Conservation (phyloP, 2,113 vertebrate species). For the Antechinus stuartii region DNA sequence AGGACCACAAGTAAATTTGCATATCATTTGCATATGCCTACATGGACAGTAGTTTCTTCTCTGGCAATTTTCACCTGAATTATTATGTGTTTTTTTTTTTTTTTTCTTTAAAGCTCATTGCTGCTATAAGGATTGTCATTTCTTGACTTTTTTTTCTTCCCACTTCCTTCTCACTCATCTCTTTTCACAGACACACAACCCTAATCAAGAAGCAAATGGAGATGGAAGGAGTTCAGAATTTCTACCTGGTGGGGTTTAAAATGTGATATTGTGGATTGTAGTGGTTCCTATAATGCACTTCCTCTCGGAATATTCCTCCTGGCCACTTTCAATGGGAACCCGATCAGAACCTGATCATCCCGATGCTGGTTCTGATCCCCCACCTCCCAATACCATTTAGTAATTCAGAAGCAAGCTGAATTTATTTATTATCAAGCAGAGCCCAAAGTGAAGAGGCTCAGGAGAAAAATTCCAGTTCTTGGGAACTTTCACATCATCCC, state of each 20-base stretch:
- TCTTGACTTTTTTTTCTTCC: constrained; percentile 54
- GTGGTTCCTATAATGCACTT: no score
- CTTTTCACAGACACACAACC: constrained; percentile 47
- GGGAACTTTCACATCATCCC: neutral
- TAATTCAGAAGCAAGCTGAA: neutral
- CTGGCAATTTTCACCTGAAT: constrained; percentile 73
- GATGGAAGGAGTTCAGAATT: neutral
- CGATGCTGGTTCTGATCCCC: neutral
- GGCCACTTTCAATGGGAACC: neutral
- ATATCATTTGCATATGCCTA: constrained; percentile 73
- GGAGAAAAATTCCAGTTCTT: constrained; percentile 2
- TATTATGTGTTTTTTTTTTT: constrained; percentile 69
- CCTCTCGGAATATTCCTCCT: neutral
- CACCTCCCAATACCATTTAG: neutral
- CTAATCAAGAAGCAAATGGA: constrained; percentile 19
- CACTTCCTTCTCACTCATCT: constrained; percentile 30
- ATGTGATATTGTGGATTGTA: neutral
- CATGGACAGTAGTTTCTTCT: constrained; percentile 58
- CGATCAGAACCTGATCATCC: neutral
- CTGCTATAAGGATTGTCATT: constrained; percentile 73
- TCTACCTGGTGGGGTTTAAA: neutral
- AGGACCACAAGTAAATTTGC: constrained; percentile 57
- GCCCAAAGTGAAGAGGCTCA: neutral
- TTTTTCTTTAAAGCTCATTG: constrained; percentile 63
- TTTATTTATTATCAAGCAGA: neutral